phyloP scores from a whole-genome alignment of 1,140 invertebrate species.

The Saccostrea echinata region DNA sequence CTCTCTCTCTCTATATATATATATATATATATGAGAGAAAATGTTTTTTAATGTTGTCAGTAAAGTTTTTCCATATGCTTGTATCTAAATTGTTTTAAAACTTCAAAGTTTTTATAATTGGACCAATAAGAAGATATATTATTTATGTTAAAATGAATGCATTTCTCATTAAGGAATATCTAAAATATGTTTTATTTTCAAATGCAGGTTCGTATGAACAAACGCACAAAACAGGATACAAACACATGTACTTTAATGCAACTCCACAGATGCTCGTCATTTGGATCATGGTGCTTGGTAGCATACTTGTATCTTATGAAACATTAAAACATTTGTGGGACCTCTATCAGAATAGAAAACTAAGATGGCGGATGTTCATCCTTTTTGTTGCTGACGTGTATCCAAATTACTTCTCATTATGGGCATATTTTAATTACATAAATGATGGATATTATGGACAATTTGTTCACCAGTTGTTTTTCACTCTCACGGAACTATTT shows the following conservation, averaged over 20 bases:
- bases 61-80: no score
- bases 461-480: conserved; percentile 84
- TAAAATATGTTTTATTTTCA: neutral
- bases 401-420: conserved; percentile 90
- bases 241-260: conserved; percentile 90
- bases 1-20: no score
- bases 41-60: no score
- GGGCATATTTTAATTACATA: conserved; percentile 89
- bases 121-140: no score
- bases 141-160: no score
- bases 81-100: no score
- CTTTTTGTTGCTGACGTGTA: conserved; percentile 86
- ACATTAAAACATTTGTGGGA: conserved; percentile 83
- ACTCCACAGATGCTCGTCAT: conserved; percentile 87
- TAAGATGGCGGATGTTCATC: conserved; percentile 85
- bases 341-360: conserved; percentile 80
- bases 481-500: conserved; percentile 85
- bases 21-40: no score
- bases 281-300: conserved; percentile 85
- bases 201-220: conserved; percentile 85
- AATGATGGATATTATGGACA: conserved; percentile 88
- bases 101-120: no score
- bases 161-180: neutral
- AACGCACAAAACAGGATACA: conserved; percentile 81
- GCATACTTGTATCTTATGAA: conserved; percentile 86